Base-by-base conservation (phyloP, 2,797 vertebrate genomes). In the Tiaroga cobitis region DNA sequence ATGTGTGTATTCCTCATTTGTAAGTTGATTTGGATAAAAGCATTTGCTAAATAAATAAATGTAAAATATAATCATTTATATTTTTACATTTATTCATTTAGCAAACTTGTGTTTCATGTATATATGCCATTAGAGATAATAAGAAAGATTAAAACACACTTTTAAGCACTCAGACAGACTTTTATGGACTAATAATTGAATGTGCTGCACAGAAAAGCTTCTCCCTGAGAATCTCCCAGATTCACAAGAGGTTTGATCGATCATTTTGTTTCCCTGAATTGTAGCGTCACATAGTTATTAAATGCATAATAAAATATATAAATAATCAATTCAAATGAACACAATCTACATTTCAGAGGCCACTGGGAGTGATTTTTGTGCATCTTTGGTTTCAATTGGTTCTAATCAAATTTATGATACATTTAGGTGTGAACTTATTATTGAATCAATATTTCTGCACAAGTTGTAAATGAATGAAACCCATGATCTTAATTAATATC, bases 21-120 rank as follows among this genome's bases (percentile, higher is more conserved):
- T 39, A 76, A n/a, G 24, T 59, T 8, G 24, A 77, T 77, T 77
- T 59, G 32, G 7, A 56, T 76, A 16, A 76, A 76, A 76, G 21
- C 13, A 76, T 76, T n/a, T 76, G 21, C 32, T 76, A 24, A 56
- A 56, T 39, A 10, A 51, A 74, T 21, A 32, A 51, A 11, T 74
- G 8, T 49, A 32, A 32, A 74, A 74, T 69, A 10, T 39, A 39
- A 24, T 68, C 1, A 67, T 68, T 37, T 68, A 37, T 68, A 68
- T 68, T 68, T 49, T 69, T 39, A 69, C 19, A 24, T 37, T 69
- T 69, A 69, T 69, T 39, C 19, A 39, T 69, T 39, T 24, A 69
- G 19, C 34, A 5, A 39, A 39, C 19, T 6, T 24, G 15, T 61
- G 43, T 73, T 73, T 73, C 18, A 82, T 46, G 29, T 74, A 82